Conservation (phyloP, 2,113 vertebrate species). For the Dendrocopos noguchii region DNA sequence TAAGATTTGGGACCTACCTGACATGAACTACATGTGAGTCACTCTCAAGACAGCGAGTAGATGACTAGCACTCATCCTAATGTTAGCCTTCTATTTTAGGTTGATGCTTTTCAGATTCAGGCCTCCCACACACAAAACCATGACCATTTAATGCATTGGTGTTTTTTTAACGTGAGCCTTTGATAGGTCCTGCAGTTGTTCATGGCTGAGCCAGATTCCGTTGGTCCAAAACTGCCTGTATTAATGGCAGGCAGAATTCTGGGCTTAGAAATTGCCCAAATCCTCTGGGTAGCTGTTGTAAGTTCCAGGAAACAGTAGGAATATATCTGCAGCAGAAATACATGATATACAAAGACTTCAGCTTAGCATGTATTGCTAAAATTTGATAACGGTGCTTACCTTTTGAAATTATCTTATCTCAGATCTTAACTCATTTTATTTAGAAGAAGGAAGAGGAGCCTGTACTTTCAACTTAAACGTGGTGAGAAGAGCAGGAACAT, state of each 20-base stretch:
- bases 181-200: neutral
- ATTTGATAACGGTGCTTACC: neutral
- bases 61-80: conserved; percentile 27
- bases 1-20: conserved; percentile 19
- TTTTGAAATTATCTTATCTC: neutral
- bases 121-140: neutral
- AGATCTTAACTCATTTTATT: neutral
- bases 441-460: neutral
- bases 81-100: conserved; percentile 51
- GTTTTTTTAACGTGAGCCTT: neutral
- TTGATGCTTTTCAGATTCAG: conserved; percentile 13
- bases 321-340: neutral
- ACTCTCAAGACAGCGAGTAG: conserved; percentile 12
- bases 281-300: neutral
- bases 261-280: neutral
- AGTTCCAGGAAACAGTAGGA: neutral
- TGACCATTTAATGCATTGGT: neutral
- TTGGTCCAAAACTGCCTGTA: neutral
- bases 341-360: neutral
- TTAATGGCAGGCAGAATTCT: neutral
- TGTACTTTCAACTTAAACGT: neutral
- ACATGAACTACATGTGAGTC: neutral
- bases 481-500: conserved; percentile 38
- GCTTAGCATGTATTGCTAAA: neutral
- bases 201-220: neutral